Evolutionary conservation across 2,888 invertebrate species (phyloP), one percentile per base, ranked within the genome.

Genomic region (Phorcus lineatus): DNA sequence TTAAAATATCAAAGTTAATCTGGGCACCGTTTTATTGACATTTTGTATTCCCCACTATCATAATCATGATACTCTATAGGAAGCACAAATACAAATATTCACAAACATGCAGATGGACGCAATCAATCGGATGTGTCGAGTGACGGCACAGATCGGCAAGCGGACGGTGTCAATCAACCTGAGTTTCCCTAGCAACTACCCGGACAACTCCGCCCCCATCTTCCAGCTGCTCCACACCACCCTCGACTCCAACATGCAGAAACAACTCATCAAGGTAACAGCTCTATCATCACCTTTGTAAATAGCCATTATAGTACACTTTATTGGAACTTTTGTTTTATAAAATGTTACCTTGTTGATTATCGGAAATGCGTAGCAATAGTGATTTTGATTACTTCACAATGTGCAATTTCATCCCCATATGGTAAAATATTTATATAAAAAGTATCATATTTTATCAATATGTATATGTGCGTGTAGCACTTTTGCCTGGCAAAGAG

Each of bases 161-260:
- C 84, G 89, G 62, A 80, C 81, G 19, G 87, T 90, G 4, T 84
- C 84, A 57, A 80, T 92, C 40, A 86, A 95, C 90, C 95, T 96
- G 0, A 95, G 94, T 53, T 97, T 97, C 91, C 96, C 97, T 0
- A 94, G 94, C 0, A 94, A 95, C 83, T 97, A 97, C 93, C 97
- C 97, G 0, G 95, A 95, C 87, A 95, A 95, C 83, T 95, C 95
- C 94, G 83, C 91, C 0, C 94, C 94, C 0, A 94, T 95, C 19
- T 96, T 97, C 91, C 95, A 95, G 85, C 95, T 96, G 86, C 95
- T 86, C 2, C 84, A 84, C 55, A 95, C 95, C 6, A 95, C 95
- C 0, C 94, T 97, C 0, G 96, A 96, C 88, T 96, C 96, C 83
- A 93, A 95, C 62, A 95, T 95, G 0, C 96, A 96, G 86, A 94